phyloP scores from a whole-genome alignment of 64 coral and sea anemone species.

The Montipora efflorescens region DNA sequence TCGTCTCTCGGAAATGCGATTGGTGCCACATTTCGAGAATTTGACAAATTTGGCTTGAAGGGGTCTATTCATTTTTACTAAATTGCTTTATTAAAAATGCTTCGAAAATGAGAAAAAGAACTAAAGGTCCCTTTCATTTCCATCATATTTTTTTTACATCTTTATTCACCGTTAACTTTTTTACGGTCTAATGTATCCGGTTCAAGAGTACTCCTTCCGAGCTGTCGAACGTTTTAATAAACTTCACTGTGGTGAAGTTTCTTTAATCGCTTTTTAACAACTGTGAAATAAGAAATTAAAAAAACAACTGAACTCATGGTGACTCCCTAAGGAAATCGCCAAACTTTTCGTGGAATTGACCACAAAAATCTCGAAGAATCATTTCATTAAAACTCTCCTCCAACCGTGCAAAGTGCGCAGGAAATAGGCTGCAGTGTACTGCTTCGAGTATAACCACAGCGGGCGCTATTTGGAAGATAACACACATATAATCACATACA shows the following conservation, averaged over 20 bases:
- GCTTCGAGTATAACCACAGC: background rate
- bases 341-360: background rate
- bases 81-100: background rate
- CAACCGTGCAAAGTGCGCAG: background rate
- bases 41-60: background rate
- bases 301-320: background rate
- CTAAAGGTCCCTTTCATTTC: background rate
- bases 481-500: too few species aligned
- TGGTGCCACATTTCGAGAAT: background rate
- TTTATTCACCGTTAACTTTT: background rate
- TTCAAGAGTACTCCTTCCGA: background rate
- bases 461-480: background rate
- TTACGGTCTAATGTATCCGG: slow-evolving; percentile 26
- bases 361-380: slow-evolving; percentile 29
- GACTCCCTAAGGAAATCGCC: background rate
- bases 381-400: slow-evolving; percentile 29
- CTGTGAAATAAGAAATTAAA: slow-evolving; percentile 31
- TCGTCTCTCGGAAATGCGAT: slow-evolving; percentile 17
- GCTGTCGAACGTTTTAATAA: slow-evolving; percentile 52
- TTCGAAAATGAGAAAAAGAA: background rate
- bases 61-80: background rate
- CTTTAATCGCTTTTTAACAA: slow-evolving; percentile 25
- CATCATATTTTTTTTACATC: background rate
- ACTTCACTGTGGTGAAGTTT: slow-evolving; percentile 26
- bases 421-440: background rate